phyloP scores from a whole-genome alignment of 2,888 invertebrate genomes.

The Atherix ibis region DNA sequence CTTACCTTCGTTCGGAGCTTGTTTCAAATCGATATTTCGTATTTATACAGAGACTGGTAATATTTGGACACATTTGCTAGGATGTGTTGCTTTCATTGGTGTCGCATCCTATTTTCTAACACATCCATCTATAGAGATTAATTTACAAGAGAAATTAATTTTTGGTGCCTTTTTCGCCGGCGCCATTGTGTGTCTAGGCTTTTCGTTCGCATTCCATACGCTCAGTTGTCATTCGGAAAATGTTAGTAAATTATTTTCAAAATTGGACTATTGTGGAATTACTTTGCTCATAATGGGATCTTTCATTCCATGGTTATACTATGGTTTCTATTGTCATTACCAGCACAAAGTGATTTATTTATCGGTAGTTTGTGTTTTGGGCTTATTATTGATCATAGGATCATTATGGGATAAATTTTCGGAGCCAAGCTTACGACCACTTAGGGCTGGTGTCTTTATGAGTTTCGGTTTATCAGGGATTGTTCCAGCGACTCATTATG shows the following conservation, averaged over 20 bases:
- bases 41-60: conserved; percentile 99
- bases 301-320: conserved; percentile 99
- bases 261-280: conserved; percentile 98
- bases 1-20: conserved; percentile 86
- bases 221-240: conserved; percentile 96
- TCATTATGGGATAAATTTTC: conserved; percentile 97
- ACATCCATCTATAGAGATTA: conserved; percentile 78
- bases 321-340: conserved; percentile 97
- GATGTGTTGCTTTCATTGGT: conserved; percentile 76
- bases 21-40: conserved; percentile 95
- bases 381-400: conserved; percentile 84
- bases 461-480: conserved; percentile 93
- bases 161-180: conserved; percentile 94
- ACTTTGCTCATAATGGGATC: conserved; percentile 96
- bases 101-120: conserved; percentile 70
- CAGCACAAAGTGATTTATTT: conserved; percentile 84
- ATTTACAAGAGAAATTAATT: conserved; percentile 82
- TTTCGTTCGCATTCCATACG: conserved; percentile 96
- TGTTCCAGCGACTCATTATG: conserved; percentile 92
- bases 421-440: conserved; percentile 76
- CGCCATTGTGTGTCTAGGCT: conserved; percentile 90
- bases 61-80: conserved; percentile 71
- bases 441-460: conserved; percentile 91
- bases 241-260: conserved; percentile 93
- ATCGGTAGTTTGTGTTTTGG: conserved; percentile 81